These are phyloP conservation scores for Anarrhichthys ocellatus DNA, from an alignment of 2,113 vertebrate species.

Conservation along the genomic window DNA sequence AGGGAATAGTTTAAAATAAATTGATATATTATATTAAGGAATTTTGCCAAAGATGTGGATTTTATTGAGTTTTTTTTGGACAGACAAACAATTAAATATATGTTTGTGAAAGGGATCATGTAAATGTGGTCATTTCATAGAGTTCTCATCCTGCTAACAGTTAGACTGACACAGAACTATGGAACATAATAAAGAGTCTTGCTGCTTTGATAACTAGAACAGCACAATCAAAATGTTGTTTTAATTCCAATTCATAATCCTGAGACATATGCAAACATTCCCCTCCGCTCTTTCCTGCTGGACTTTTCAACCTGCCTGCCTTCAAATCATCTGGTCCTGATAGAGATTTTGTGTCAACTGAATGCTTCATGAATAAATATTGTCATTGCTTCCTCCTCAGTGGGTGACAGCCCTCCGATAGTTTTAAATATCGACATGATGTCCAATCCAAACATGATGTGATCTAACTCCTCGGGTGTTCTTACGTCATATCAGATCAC, in stretches of 20 bases:
- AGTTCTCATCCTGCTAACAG: background rate
- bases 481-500: constrained; percentile 44
- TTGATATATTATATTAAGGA: background rate
- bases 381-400: constrained; percentile 22
- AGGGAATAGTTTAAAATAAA: constrained; percentile 17
- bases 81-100: background rate
- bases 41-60: background rate
- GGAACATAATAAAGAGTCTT: background rate
- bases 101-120: background rate
- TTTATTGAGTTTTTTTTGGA: background rate
- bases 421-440: constrained; percentile 48
- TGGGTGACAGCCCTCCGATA: constrained; percentile 5
- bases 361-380: background rate
- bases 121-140: background rate
- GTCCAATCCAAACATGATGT: constrained; percentile 35
- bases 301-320: background rate
- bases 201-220: too few relatives aligned
- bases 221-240: background rate
- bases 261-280: background rate
- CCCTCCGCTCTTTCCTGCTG: background rate
- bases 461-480: constrained; percentile 19
- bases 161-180: background rate
- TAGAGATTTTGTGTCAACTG: background rate
- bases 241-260: background rate
- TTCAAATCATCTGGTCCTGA: constrained; percentile 4